A percentile compares a stretch with the other conserved stretches of the same genome.
Evolutionary conservation across 2,888 invertebrate species (phyloP).

Genomic region (Pediacus dermestoides): DNA sequence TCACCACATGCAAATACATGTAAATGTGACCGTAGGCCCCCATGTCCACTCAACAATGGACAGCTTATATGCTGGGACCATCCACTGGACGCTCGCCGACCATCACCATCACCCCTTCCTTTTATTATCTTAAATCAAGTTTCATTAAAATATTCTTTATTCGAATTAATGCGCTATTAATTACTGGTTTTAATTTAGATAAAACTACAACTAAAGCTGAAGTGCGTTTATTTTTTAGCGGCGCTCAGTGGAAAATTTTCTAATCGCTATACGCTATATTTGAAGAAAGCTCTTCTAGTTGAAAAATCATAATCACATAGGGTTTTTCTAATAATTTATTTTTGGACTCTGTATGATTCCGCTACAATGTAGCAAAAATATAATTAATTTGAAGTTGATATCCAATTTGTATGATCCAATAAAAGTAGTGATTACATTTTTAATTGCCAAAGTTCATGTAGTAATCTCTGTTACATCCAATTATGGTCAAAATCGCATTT

Average conservation of each 20-base stretch:
- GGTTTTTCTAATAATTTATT: too few species aligned
- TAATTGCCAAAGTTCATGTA: constrained; percentile 40
- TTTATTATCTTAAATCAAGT: constrained; percentile 22
- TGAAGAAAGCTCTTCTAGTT: too few species aligned
- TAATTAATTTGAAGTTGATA: constrained; percentile 27
- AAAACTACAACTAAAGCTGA: too few species aligned
- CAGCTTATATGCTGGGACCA: constrained; percentile 18
- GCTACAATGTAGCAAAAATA: constrained; percentile 27
- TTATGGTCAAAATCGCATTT: constrained; percentile 26
- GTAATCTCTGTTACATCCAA: constrained; percentile 32
- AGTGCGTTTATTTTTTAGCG: too few species aligned
- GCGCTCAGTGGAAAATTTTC: too few species aligned
- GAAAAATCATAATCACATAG: too few species aligned
- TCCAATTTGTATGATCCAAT: constrained; percentile 40
- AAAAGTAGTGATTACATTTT: constrained; percentile 42
- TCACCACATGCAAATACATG: constrained; percentile 49
- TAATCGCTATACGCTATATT: too few species aligned
- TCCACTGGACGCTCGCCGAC: constrained; percentile 9
- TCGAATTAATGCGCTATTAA: too few species aligned
- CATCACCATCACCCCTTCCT: constrained; percentile 21
- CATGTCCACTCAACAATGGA: constrained; percentile 38
- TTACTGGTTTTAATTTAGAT: too few species aligned
- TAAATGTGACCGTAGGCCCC: constrained; percentile 41
- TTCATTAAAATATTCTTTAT: too few species aligned
- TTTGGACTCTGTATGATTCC: background rate